Base-by-base conservation (phyloP, 2,888 invertebrate genomes). In the Exephanes ischioxanthus region DNA sequence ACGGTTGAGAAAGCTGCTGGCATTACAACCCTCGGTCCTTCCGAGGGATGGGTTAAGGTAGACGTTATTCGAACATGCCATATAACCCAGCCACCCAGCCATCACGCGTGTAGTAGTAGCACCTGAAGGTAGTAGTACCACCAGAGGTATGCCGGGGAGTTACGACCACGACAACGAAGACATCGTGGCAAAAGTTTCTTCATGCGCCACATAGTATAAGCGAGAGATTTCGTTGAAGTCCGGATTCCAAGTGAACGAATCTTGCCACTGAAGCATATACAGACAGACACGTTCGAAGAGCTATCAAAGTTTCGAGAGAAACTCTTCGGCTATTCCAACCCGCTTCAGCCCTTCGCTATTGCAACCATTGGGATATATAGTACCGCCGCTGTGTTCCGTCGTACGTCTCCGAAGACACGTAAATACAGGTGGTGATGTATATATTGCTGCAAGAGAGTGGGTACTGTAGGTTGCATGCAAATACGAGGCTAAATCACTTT, bases 221-320 rank as follows among this genome's bases (percentile, higher is more conserved):
- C 73, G 83, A 75, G 58, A 75, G 51, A 79, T 75, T 70, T 67
- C 67, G 41, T 61, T 51, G 37, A 63, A 71, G 63, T 72, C 63
- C 51, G 72, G 63, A 80, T 80, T 80, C 80, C 80, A 1, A 72
- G 72, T 66, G 72, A 80, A 72, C 80, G 80, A 72, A 72, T 72
- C 63, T n/a, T 16, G n/a, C 51, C 33, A 33, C 48, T 6, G 67
- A 41, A 53, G 51, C 26, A 19, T 61, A 58, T 26, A 41, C 58
- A 45, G 26, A 45, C 45, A 16, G 72, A 55, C 33, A 19, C 37
- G 55, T 58, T 41, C 71, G 22, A 37, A 72, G 63, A 30, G 55
- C 55, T 37, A 58, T 73, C 73, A 41, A 73, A 73, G 41, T 73
- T 58, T 37, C 41, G 45, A 45, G 41, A 7, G 41, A 58, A 61